A percentile compares a stretch with the other conserved stretches of the same genome.
phyloP scores from a whole-genome alignment of 1,140 invertebrate genomes.

The Sarcophaga bullata region DNA sequence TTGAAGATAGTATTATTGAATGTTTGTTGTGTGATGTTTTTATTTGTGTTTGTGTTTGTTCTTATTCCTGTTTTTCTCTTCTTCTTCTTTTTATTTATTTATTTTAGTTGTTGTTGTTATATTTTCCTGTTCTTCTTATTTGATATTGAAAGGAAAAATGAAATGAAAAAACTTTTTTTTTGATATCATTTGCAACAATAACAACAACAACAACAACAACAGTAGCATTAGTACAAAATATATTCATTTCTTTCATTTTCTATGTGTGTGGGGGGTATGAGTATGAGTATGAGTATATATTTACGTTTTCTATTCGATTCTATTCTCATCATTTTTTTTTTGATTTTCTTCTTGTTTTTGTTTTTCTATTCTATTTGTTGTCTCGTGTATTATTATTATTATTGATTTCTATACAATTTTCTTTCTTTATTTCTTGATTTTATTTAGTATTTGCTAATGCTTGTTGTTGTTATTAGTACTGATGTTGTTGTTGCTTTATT shows the following conservation, averaged over 20 bases:
- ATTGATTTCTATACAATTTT: background rate
- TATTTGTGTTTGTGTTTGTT: background rate
- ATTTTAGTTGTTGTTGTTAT: background rate
- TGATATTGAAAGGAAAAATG: constrained; percentile 25
- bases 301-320: too few relatives aligned
- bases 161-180: constrained; percentile 6
- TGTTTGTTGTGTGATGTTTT: constrained; percentile 12
- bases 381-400: too few relatives aligned
- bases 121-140: background rate
- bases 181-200: background rate
- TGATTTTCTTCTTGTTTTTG: too few relatives aligned
- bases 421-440: background rate
- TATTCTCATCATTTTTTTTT: too few relatives aligned
- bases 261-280: too few relatives aligned
- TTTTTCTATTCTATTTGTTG: too few relatives aligned
- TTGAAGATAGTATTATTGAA: background rate
- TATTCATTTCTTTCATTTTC: too few relatives aligned
- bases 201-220: too few relatives aligned
- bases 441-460: background rate
- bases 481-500: background rate
- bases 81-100: too few relatives aligned
- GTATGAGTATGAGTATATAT: too few relatives aligned
- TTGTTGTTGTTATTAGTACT: constrained; percentile 7
- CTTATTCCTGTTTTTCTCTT: too few relatives aligned
- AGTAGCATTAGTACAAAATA: too few relatives aligned